Conservation (phyloP, 1,140 invertebrate genomes). For the Drosophila melanica region DNA sequence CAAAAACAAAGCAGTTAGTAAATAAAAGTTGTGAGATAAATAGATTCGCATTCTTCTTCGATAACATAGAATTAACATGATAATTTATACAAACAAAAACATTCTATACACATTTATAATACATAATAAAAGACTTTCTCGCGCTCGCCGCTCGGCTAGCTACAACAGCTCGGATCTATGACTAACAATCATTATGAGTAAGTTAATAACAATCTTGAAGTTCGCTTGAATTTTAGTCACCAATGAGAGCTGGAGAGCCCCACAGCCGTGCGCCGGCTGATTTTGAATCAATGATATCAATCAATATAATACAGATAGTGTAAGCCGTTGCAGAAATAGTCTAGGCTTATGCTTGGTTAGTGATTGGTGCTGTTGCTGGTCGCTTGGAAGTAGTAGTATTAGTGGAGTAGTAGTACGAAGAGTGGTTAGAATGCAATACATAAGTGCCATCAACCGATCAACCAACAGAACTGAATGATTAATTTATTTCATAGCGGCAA, state of each 20-base stretch:
- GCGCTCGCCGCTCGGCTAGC: conserved; percentile 16
- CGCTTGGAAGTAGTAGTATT: conserved; percentile 55
- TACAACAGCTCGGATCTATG: conserved; percentile 19
- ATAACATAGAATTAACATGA: conserved; percentile 63
- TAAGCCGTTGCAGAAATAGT: conserved; percentile 56
- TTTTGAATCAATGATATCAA: conserved; percentile 36
- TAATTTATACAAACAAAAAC: conserved; percentile 66
- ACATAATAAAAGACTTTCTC: conserved; percentile 50
- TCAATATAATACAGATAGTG: conserved; percentile 37
- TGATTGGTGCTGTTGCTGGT: conserved; percentile 69
- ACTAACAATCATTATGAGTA: conserved; percentile 36
- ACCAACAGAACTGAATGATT: conserved; percentile 53
- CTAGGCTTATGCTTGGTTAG: conserved; percentile 61
- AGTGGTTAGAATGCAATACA: conserved; percentile 76
- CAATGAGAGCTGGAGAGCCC: conserved; percentile 26
- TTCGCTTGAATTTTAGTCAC: conserved; percentile 24
- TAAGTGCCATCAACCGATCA: conserved; percentile 68
- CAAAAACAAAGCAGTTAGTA: conserved; percentile 47
- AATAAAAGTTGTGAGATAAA: conserved; percentile 9
- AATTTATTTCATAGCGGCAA: conserved; percentile 81
- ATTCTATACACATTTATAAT: conserved; percentile 50
- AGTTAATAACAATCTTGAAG: conserved; percentile 15
- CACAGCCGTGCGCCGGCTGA: conserved; percentile 5
- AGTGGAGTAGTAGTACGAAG: conserved; percentile 38
- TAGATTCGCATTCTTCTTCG: conserved; percentile 25